Conservation (phyloP, 2,797 vertebrate species). For the Geotrypetes seraphini region DNA sequence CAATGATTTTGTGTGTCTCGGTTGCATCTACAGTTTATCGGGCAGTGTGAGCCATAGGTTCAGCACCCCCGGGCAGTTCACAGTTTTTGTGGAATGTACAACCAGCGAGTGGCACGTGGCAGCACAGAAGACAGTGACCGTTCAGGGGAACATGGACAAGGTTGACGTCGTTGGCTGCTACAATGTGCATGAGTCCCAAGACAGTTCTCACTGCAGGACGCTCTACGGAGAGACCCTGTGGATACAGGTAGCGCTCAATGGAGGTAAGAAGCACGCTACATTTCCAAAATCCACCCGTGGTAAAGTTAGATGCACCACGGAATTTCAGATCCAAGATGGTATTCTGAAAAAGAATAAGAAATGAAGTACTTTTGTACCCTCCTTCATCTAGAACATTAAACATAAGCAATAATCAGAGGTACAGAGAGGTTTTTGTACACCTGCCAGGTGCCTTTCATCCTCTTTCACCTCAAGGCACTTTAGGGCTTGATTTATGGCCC, state of each 20-base stretch:
- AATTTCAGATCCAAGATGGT: too few relatives aligned
- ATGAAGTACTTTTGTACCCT: too few relatives aligned
- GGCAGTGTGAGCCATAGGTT: slow-evolving; percentile 71
- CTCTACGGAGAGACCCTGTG: slow-evolving; percentile 50
- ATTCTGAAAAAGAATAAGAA: too few relatives aligned
- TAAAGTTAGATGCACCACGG: not conserved
- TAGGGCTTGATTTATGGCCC: too few relatives aligned
- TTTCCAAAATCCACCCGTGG: not conserved
- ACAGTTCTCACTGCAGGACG: slow-evolving; percentile 47
- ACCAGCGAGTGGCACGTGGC: slow-evolving; percentile 84
- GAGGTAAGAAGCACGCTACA: slow-evolving; percentile 50
- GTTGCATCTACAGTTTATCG: slow-evolving; percentile 22
- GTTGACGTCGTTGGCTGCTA: slow-evolving; percentile 61
- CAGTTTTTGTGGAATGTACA: slow-evolving; percentile 74
- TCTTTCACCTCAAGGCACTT: too few relatives aligned
- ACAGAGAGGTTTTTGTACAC: too few relatives aligned
- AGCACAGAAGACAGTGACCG: slow-evolving; percentile 63
- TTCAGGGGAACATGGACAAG: slow-evolving; percentile 56
- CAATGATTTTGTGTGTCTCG: too few relatives aligned
- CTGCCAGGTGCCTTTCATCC: too few relatives aligned
- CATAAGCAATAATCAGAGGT: too few relatives aligned
- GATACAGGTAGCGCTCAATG: slow-evolving; percentile 62
- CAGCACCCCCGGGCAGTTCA: slow-evolving; percentile 61
- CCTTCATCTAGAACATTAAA: too few relatives aligned
- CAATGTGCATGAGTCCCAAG: slow-evolving; percentile 47